Percentiles rank a stretch among this genome's conserved stretches.
Evolutionary conservation across 2,113 vertebrate species (phyloP).

Genomic region (Verasper variegatus): DNA sequence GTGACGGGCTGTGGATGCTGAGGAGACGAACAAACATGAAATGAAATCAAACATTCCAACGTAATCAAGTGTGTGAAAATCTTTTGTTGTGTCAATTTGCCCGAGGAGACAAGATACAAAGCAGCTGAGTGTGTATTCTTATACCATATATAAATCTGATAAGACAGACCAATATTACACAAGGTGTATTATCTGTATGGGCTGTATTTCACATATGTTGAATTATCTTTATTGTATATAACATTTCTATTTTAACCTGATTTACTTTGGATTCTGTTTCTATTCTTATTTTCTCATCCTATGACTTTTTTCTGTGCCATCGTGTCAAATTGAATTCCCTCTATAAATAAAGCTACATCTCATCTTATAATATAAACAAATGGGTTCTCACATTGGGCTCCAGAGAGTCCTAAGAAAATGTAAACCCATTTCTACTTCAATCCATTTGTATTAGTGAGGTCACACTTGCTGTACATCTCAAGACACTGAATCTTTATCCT

Average conservation of each 20-base stretch:
- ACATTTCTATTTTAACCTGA: background rate
- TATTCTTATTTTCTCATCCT: background rate
- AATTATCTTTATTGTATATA: background rate
- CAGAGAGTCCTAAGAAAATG: too few species aligned
- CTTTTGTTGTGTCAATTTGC: slow-evolving; percentile 6
- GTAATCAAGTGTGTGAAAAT: slow-evolving; percentile 36
- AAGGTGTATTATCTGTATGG: background rate
- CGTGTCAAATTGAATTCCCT: background rate
- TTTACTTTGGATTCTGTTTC: background rate
- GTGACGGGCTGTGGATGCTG: slow-evolving; percentile 90
- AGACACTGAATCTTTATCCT: too few species aligned
- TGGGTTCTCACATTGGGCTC: too few species aligned
- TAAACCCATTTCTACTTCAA: too few species aligned
- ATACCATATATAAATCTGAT: slow-evolving; percentile 18
- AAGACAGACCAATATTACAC: slow-evolving; percentile 3
- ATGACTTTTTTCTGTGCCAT: background rate
- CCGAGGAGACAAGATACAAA: slow-evolving; percentile 24
- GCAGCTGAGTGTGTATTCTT: slow-evolving; percentile 26
- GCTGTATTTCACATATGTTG: background rate
- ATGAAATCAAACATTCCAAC: slow-evolving; percentile 52
- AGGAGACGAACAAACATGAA: slow-evolving; percentile 19
- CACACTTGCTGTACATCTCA: too few species aligned
- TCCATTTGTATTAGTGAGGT: too few species aligned
- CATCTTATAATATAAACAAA: background rate
- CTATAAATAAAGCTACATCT: background rate